A percentile compares a stretch with the other conserved stretches of the same genome.
Conservation (phyloP, 2,888 invertebrate species). For the Pristionchus exspectatus region DNA sequence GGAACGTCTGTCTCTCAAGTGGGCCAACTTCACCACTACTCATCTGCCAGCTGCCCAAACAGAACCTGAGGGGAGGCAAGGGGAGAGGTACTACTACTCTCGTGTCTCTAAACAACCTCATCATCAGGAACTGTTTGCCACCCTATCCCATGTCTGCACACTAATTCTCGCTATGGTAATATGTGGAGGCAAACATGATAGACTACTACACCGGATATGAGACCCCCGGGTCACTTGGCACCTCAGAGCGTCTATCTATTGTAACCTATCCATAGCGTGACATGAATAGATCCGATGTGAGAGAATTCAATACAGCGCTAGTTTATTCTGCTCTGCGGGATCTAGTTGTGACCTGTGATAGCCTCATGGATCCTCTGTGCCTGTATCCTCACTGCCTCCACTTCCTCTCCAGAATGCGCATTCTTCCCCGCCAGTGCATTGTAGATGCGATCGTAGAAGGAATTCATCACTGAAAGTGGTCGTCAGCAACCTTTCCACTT, state of each 20-base stretch:
- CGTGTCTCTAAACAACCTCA: constrained; percentile 29
- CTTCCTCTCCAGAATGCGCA: constrained; percentile 9
- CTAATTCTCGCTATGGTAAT: constrained; percentile 40
- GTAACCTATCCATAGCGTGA: neutral
- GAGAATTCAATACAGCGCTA: neutral
- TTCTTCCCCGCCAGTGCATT: neutral
- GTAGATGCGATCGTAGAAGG: constrained; percentile 50
- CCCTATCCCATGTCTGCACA: neutral
- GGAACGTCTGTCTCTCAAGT: constrained; percentile 28
- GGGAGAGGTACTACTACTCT: neutral
- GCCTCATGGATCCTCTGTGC: neutral
- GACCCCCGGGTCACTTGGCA: constrained; percentile 10
- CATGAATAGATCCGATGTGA: neutral
- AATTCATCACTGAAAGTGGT: constrained; percentile 52
- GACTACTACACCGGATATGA: constrained; percentile 22
- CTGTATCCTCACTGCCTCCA: neutral
- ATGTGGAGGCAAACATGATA: neutral
- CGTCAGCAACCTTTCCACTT: neutral
- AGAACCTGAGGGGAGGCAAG: constrained; percentile 2
- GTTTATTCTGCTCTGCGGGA: no score
- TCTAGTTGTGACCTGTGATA: constrained; percentile 4
- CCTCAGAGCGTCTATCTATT: neutral
- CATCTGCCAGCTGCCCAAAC: constrained; percentile 40
- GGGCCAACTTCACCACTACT: neutral
- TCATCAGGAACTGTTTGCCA: constrained; percentile 6